phyloP scores from a whole-genome alignment of 2,113 vertebrate genomes.

The Hippopotamus amphibius region DNA sequence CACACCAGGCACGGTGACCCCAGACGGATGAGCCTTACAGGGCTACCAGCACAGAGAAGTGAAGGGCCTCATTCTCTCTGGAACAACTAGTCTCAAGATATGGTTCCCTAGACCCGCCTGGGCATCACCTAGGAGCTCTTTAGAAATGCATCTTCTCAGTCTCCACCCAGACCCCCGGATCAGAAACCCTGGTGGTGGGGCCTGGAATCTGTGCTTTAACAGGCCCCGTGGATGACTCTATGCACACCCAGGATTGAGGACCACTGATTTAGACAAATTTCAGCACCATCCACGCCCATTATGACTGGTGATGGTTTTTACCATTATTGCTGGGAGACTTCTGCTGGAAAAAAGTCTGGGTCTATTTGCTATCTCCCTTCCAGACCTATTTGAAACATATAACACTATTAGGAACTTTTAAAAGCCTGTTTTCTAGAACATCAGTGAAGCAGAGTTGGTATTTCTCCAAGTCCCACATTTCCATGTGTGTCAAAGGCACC shows the following conservation, averaged over 20 bases:
- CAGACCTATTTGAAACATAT: neutral
- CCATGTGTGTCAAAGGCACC: rapidly evolving
- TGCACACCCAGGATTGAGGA: neutral
- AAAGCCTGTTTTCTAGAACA: neutral
- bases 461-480: neutral
- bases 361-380: neutral
- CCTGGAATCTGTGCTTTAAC: rapidly evolving
- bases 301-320: neutral
- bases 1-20: too few relatives aligned
- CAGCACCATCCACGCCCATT: too few relatives aligned
- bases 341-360: neutral
- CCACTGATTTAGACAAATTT: neutral
- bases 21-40: too few relatives aligned
- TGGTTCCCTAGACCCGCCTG: neutral
- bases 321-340: neutral
- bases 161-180: neutral
- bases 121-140: neutral
- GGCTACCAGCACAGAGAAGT: neutral
- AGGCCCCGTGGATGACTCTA: rapidly evolving
- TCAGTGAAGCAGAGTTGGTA: neutral
- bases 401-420: neutral
- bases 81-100: neutral
- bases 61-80: too few relatives aligned
- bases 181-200: neutral
- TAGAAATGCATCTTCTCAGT: neutral